These are phyloP conservation scores for Phylloscopus trochiloides DNA, from an alignment of 2,113 vertebrate species.

Conservation along the genomic window DNA sequence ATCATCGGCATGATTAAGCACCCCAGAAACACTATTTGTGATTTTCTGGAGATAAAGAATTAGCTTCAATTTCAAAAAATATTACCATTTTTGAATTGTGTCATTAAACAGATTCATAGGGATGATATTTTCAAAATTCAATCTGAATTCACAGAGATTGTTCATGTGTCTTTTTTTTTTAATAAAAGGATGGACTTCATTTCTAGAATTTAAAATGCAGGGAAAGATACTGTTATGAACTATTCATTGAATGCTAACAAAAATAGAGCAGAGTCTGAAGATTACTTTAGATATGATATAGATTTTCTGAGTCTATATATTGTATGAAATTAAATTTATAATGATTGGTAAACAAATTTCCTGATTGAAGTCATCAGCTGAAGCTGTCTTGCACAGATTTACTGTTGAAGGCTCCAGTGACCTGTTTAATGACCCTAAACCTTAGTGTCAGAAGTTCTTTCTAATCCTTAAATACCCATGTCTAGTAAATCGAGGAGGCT, in stretches of 20 bases:
- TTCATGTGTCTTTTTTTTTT: background rate
- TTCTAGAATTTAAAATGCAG: background rate
- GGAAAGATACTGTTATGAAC: background rate
- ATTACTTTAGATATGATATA: background rate
- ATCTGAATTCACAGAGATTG: background rate
- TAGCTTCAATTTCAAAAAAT: background rate
- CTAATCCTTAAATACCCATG: constrained; percentile 76
- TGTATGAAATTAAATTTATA: background rate
- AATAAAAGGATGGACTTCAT: background rate
- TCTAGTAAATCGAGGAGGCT: constrained; percentile 75
- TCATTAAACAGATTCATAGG: background rate
- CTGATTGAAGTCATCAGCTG: constrained; percentile 60
- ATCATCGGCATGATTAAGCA: background rate
- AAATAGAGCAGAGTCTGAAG: background rate
- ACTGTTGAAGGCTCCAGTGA: constrained; percentile 67
- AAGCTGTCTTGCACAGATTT: constrained; percentile 65
- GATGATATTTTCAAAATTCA: background rate
- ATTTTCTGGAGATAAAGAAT: background rate
- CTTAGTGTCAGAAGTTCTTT: constrained; percentile 76
- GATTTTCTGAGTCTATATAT: background rate
- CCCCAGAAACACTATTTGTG: background rate
- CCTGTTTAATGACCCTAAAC: constrained; percentile 81
- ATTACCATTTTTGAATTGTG: background rate
- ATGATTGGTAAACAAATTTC: constrained; percentile 46
- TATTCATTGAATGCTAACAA: background rate